Percentiles rank a stretch among this genome's conserved stretches.
phyloP scores from a whole-genome alignment of 2,888 invertebrate species.

The Saturnia pavonia region DNA sequence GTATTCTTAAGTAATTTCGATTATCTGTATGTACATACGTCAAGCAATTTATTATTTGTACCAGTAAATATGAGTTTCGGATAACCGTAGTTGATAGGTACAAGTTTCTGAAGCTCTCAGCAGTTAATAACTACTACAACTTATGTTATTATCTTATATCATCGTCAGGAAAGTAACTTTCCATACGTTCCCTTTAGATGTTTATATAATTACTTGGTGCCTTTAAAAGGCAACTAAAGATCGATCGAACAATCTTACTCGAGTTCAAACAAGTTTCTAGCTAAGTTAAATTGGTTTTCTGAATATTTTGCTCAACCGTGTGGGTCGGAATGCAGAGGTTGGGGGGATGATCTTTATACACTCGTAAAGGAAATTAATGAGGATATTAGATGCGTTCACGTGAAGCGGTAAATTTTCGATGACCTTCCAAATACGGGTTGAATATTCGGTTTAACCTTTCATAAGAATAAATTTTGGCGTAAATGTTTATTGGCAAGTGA shows the following conservation, averaged over 20 bases:
- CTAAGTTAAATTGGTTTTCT: conserved; percentile 58
- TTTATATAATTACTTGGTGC: conserved; percentile 52
- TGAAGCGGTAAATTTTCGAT: conserved; percentile 4
- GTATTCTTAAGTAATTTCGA: neutral
- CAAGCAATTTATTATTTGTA: conserved; percentile 1
- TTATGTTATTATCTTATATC: neutral
- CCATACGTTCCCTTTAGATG: conserved; percentile 28
- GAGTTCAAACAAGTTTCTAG: conserved; percentile 48
- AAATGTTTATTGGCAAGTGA: neutral
- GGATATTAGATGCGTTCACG: conserved; percentile 17
- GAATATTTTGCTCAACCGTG: conserved; percentile 48
- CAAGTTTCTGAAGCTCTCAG: neutral
- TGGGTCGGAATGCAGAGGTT: conserved; percentile 29
- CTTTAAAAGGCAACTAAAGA: conserved; percentile 42
- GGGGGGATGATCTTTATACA: conserved; percentile 28
- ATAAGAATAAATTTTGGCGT: neutral
- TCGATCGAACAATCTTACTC: conserved; percentile 47
- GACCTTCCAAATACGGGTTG: neutral
- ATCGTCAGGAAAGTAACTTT: conserved; percentile 1
- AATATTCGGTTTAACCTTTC: neutral
- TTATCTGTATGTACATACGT: neutral
- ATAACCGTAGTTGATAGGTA: neutral
- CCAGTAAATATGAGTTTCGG: neutral
- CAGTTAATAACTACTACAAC: conserved; percentile 1
- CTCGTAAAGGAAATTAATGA: conserved; percentile 41